Evolutionary conservation across 2,888 invertebrate genomes (phyloP).

Genomic region (Neuroscelio doddi): DNA sequence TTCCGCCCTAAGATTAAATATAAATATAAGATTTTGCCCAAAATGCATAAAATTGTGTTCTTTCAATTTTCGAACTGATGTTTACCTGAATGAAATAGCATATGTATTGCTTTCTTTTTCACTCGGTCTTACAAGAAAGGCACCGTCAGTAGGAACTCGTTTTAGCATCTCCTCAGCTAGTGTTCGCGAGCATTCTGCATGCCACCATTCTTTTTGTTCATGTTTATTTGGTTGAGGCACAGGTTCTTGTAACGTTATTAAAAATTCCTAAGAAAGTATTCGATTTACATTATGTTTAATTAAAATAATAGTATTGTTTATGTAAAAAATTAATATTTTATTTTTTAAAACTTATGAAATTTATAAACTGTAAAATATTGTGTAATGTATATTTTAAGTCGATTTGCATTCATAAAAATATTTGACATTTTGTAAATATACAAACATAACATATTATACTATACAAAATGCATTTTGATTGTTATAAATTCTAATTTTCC

Average conservation of each 20-base stretch:
- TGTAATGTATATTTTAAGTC: no score
- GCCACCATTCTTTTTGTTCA: conserved; percentile 95
- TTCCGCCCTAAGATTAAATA: conserved; percentile 83
- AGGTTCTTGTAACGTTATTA: conserved; percentile 89
- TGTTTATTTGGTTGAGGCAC: conserved; percentile 97
- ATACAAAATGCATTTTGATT: no score
- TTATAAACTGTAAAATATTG: no score
- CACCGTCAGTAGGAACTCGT: conserved; percentile 90
- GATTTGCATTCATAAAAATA: no score
- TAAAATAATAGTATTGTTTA: no score
- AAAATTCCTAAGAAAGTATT: conserved; percentile 83
- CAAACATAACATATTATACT: no score
- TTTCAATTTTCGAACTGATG: not conserved
- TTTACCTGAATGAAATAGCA: conserved; percentile 94
- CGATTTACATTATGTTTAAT: no score
- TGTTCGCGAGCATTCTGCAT: conserved; percentile 83
- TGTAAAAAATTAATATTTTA: no score
- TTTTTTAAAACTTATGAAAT: no score
- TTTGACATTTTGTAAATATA: no score
- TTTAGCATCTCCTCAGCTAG: conserved; percentile 92
- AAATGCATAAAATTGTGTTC: no score
- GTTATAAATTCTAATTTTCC: no score
- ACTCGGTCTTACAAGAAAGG: conserved; percentile 94
- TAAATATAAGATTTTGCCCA: conserved; percentile 10
- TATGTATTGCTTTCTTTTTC: conserved; percentile 89